Conservation (phyloP, 1,140 invertebrate species). For the Drosophila aff. region DNA sequence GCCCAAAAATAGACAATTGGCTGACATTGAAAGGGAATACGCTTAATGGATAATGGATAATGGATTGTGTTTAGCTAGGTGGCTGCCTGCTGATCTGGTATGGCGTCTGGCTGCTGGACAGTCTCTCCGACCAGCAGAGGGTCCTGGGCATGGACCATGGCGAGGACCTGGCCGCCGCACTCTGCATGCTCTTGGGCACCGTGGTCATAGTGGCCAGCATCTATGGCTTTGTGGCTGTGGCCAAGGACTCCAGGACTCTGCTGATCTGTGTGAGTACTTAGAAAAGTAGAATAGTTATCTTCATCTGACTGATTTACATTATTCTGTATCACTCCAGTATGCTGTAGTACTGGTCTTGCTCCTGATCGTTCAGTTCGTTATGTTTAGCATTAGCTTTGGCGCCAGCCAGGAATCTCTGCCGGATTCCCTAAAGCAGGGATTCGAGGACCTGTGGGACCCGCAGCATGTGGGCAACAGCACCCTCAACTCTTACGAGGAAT, state of each 20-base stretch:
- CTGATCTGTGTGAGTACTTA: conserved; percentile 64
- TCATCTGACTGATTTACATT: too few relatives aligned
- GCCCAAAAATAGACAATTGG: conserved; percentile 19
- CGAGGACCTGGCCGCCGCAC: conserved; percentile 58
- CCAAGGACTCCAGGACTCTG: conserved; percentile 61
- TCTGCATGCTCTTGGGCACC: conserved; percentile 67
- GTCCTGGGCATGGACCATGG: conserved; percentile 56
- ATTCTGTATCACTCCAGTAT: conserved; percentile 47
- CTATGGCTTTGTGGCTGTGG: conserved; percentile 57
- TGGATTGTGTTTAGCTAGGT: conserved; percentile 48
- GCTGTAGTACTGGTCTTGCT: conserved; percentile 71
- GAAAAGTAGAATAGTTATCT: too few relatives aligned
- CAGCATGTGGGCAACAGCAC: conserved; percentile 50
- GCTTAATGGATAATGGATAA: neutral
- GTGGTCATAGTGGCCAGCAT: conserved; percentile 64
- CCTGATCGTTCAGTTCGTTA: conserved; percentile 68
- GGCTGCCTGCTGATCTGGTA: conserved; percentile 77
- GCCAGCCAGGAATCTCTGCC: conserved; percentile 62
- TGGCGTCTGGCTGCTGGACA: conserved; percentile 72
- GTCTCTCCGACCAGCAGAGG: conserved; percentile 35
- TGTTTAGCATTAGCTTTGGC: conserved; percentile 74
- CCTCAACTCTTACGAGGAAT: conserved; percentile 67
- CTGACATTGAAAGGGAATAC: conserved; percentile 54
- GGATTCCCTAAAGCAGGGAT: conserved; percentile 55
- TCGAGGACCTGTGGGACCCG: conserved; percentile 75